phyloP scores from a whole-genome alignment of 2,797 vertebrate genomes.

The Rhadinocentrus ornatus region DNA sequence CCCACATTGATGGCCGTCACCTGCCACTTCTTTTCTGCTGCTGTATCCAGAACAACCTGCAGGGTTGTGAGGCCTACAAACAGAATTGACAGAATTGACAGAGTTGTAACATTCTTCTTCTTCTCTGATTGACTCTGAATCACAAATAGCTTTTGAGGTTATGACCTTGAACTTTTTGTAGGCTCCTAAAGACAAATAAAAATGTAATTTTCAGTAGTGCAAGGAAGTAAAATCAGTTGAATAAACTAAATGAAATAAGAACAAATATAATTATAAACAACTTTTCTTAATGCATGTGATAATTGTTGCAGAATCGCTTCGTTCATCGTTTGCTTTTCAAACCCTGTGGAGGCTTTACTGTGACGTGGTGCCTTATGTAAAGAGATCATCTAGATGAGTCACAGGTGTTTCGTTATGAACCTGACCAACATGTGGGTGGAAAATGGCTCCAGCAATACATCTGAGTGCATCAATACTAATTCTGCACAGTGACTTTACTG shows the following conservation, averaged over 20 bases:
- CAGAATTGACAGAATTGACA: background rate
- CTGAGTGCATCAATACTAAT: constrained; percentile 27
- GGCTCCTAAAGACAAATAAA: background rate
- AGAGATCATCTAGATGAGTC: constrained; percentile 66
- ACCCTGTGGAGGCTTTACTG: constrained; percentile 31
- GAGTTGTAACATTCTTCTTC: background rate
- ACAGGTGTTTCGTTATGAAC: constrained; percentile 56
- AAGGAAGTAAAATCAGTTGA: background rate
- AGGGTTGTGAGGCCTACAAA: constrained; percentile 92
- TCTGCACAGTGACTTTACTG: constrained; percentile 1
- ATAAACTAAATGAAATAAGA: background rate
- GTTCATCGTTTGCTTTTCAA: constrained; percentile 33
- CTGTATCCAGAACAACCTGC: constrained; percentile 96
- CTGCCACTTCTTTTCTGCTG: constrained; percentile 98
- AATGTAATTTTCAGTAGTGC: too few species aligned
- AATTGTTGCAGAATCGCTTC: constrained; percentile 20
- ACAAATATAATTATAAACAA: constrained; percentile 28
- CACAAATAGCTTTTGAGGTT: background rate
- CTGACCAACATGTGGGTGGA: constrained; percentile 61
- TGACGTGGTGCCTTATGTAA: constrained; percentile 53
- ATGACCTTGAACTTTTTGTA: background rate
- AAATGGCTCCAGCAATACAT: constrained; percentile 48
- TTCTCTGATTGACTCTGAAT: background rate
- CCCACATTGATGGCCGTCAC: constrained; percentile 99
- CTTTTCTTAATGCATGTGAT: constrained; percentile 7